Base-by-base conservation (phyloP, 2,888 invertebrate genomes). In the Lottia gigantea region DNA sequence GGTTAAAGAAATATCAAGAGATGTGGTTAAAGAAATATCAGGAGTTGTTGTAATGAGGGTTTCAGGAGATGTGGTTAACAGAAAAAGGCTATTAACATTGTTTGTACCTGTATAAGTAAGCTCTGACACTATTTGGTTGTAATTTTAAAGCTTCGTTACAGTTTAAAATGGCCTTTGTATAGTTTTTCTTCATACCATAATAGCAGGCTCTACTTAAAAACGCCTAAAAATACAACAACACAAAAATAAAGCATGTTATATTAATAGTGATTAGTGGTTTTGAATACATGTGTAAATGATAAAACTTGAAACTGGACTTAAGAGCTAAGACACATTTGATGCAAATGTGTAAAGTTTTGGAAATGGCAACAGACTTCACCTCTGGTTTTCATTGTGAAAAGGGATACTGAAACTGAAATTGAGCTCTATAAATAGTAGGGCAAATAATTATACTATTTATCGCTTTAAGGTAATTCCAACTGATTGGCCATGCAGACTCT, bases 131-230 rank as follows among this genome's bases (percentile, higher is more conserved):
- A 66, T 83, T 81, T 6, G 88, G 87, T 75, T 87, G 86, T 40
- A 89, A 78, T 71, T 81, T 84, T 66, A 88, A 83, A 55, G 88
- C 89, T 76, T 89, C 87, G 74, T 89, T 89, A 78, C 89, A 89
- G 80, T 88, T 89, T 62, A 89, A 82, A 64, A 89, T 88, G 61
- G 87, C 89, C 74, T 89, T 89, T 14, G 87, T 83, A 71, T 84
- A 87, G 62, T 83, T 82, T 1, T 82, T 81, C 70, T 83, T 84
- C 77, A 85, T 79, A 1, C 87, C 88, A 76, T 86, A 89, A 74
- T 84, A 87, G 65, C 87, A 86, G 6, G 88, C 88, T 70, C 88
- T 69, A 68, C 87, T 87, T 62, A 89, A 80, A 77, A 84, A 89
- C 8, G 86, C 88, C 86, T 88, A 77, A 40, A 40, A 40, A 40